Evolutionary conservation across 1,140 invertebrate genomes (phyloP).

Genomic region (Scylla paramamosain): DNA sequence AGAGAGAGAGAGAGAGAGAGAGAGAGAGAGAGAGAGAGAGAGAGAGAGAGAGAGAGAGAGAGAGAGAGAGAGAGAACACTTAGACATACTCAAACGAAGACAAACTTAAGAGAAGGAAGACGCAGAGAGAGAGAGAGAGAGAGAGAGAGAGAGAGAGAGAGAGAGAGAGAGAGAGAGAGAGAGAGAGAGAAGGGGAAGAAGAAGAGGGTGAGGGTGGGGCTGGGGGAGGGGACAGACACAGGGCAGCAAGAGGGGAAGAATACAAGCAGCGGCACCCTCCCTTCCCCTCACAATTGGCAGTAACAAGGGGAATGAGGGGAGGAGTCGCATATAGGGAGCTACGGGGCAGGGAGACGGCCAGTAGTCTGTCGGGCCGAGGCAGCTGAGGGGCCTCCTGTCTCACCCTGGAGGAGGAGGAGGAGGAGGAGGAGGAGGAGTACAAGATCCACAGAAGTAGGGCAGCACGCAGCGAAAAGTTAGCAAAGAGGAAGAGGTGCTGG

Average conservation of each 20-base stretch:
- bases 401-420: neutral
- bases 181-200: neutral
- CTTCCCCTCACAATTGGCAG: slow-evolving; percentile 67
- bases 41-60: slow-evolving; percentile 15
- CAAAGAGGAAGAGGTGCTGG: neutral
- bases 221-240: neutral
- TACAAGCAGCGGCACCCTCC: slow-evolving; percentile 25
- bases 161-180: neutral
- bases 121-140: too few species aligned
- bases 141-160: neutral
- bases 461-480: neutral
- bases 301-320: slow-evolving; percentile 65
- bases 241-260: neutral
- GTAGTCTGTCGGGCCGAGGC: slow-evolving; percentile 28
- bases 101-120: neutral
- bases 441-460: neutral
- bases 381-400: neutral
- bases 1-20: slow-evolving; percentile 33
- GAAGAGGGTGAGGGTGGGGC: neutral
- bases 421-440: neutral
- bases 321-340: slow-evolving; percentile 54
- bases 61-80: slow-evolving; percentile 48
- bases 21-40: neutral
- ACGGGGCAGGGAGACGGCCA: neutral
- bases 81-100: neutral